These are phyloP conservation scores for Saturnia japonica DNA, from an alignment of 2,888 invertebrate genomes.

Conservation along the genomic window DNA sequence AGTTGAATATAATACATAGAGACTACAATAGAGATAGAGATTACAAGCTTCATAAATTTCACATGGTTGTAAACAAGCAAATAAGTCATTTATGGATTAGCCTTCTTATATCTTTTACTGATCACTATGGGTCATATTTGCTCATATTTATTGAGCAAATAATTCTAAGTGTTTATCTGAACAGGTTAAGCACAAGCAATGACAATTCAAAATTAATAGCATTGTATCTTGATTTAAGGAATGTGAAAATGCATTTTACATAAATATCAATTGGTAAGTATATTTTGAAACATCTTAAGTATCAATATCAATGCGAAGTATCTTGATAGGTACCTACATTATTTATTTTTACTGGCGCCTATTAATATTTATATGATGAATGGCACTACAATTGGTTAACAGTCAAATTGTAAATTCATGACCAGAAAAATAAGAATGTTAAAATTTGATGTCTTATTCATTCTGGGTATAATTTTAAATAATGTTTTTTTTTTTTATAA, in stretches of 20 bases:
- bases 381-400: slow-evolving; percentile 37
- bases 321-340: neutral
- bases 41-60: neutral
- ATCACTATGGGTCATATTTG: neutral
- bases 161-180: too few species aligned
- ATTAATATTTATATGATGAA: neutral
- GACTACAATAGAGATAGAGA: too few species aligned
- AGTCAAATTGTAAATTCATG: neutral
- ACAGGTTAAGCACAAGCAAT: neutral
- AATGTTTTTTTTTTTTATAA: too few species aligned
- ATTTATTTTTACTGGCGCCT: neutral
- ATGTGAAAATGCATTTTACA: neutral
- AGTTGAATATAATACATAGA: neutral
- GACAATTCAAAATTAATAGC: neutral
- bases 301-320: neutral
- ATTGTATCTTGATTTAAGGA: neutral
- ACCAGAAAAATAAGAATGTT: neutral
- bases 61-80: neutral
- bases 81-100: neutral
- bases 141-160: neutral
- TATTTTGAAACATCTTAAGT: neutral
- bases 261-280: neutral
- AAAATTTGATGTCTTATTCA: neutral
- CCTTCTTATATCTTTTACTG: neutral
- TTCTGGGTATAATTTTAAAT: neutral